Base-by-base conservation (phyloP, 1,140 invertebrate genomes). In the Sycobia sp. region DNA sequence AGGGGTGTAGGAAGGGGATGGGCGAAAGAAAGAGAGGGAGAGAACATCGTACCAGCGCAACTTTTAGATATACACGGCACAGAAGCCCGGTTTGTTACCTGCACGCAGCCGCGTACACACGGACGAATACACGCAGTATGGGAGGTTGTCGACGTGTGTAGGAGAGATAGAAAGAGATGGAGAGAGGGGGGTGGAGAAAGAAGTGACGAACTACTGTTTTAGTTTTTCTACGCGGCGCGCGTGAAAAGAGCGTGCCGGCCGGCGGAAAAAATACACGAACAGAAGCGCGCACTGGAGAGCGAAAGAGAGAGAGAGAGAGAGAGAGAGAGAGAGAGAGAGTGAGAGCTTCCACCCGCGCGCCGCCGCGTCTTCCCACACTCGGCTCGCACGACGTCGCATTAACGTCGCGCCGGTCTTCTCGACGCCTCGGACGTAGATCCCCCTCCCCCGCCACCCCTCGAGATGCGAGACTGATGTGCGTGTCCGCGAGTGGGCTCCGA, bases 371-470 rank as follows among this genome's bases (percentile, higher is more conserved):
- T 76, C 74, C 72, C 74, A 76, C 72, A 76, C 72, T 74, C 69
- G 72, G 68, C 71, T 73, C 74, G 72, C 74, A 76, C 74, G 74
- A 74, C 62, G 69, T 69, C 66, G 63, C 69, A 74, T 75, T 75
- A 56, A 57, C 39, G 59, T 69, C 71, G 55, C 65, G 67, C 58
- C 54, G 63, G 53, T 62, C n/a, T n/a, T n/a, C n/a, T n/a, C n/a
- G n/a, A n/a, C n/a, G n/a, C n/a, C n/a, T n/a, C n/a, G n/a, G n/a
- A n/a, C n/a, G n/a, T n/a, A n/a, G n/a, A n/a, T n/a, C n/a, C n/a
- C n/a, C n/a, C n/a, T 63, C 63, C 67, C 61, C 69, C 69, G 65
- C 60, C 66, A 32, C 29, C 4, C 29, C 58, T 62, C 41, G 61
- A 74, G 66, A 74, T 71, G 68, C 70, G 69, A 71, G 68, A 72